Base-by-base conservation (phyloP, 2,113 vertebrate genomes). In the Calonectris borealis region DNA sequence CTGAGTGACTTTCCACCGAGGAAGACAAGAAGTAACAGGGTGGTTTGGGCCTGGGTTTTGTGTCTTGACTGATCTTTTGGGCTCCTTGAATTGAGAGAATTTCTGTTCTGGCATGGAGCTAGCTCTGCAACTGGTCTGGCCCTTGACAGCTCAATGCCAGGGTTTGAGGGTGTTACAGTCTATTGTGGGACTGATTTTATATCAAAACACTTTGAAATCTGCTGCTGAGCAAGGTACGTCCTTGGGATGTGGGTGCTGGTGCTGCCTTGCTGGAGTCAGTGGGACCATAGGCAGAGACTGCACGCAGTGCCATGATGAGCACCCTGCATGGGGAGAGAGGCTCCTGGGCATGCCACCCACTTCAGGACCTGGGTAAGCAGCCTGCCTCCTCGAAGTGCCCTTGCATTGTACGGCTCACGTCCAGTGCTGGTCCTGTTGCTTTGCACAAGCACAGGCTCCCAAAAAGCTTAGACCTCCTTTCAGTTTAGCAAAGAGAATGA, bases 221-320 rank as follows among this genome's bases (percentile, higher is more conserved):
- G 57, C 34, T 80, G 66, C 77, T 64, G 34, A 40, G 46, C 32
- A 75, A 69, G 49, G 34, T 42, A 10, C n/a, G 22, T 46, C 34
- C 60, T 68, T 75, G 49, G 24, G 40, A 75, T 48, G 10, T 32
- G 60, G 16, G n/a, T 60, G n/a, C 58, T 81, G 52, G 34, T 88
- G 58, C 36, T 82, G 75, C 52, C n/a, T 48, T 83, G 29, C 61
- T 46, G 68, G 64, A 58, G 32, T 3, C 48, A 49, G 54, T 17
- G 64, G n/a, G 25, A 72, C 12, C 44, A 10, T 8, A 31, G 42
- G 48, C 32, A 65, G 51, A 1, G 18, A 25, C 8, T 26, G 10
- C 13, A 2, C 0, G 0, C 36, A 10, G 16, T 46, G 42, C 32
- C n/a, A 15, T 21, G 15, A 17, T 21, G 29, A 8, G 48, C 57